These are phyloP conservation scores for Thryonomys swinderianus DNA, from an alignment of 2,113 vertebrate genomes.

Conservation along the genomic window DNA sequence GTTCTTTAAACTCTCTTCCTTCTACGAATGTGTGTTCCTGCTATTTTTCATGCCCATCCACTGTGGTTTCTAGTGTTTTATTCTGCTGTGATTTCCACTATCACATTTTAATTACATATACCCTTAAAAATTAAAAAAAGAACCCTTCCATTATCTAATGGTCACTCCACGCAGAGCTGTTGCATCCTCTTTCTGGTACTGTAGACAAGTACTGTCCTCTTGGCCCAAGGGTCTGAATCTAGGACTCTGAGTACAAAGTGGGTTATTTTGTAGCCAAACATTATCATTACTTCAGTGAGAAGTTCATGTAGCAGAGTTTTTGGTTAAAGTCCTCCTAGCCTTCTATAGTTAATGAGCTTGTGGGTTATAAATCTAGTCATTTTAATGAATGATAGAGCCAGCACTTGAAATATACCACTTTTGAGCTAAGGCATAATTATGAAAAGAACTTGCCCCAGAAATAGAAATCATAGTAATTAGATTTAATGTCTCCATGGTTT, in stretches of 20 bases:
- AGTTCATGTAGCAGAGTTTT: slow-evolving; percentile 81
- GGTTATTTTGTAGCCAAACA: slow-evolving; percentile 56
- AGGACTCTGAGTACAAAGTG: slow-evolving; percentile 2
- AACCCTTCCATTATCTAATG: background rate
- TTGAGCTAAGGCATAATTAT: slow-evolving; percentile 83
- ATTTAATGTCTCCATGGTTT: slow-evolving; percentile 83
- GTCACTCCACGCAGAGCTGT: background rate
- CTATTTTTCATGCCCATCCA: background rate
- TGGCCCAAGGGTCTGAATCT: background rate
- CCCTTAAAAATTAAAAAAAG: background rate
- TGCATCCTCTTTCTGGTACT: background rate
- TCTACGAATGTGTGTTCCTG: background rate
- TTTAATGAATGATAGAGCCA: slow-evolving; percentile 83
- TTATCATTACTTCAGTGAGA: slow-evolving; percentile 70
- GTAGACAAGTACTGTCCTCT: background rate
- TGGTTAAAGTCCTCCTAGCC: slow-evolving; percentile 84
- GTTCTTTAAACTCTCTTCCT: background rate
- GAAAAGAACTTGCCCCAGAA: slow-evolving; percentile 85
- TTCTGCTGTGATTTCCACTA: background rate
- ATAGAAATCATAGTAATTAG: slow-evolving; percentile 87
- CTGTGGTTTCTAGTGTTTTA: background rate
- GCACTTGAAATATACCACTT: slow-evolving; percentile 79
- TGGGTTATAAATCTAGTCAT: slow-evolving; percentile 83
- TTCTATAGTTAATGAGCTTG: slow-evolving; percentile 82
- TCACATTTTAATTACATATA: background rate